These are phyloP conservation scores for Cyrtonyx montezumae DNA, from an alignment of 2,113 vertebrate genomes.

Conservation along the genomic window DNA sequence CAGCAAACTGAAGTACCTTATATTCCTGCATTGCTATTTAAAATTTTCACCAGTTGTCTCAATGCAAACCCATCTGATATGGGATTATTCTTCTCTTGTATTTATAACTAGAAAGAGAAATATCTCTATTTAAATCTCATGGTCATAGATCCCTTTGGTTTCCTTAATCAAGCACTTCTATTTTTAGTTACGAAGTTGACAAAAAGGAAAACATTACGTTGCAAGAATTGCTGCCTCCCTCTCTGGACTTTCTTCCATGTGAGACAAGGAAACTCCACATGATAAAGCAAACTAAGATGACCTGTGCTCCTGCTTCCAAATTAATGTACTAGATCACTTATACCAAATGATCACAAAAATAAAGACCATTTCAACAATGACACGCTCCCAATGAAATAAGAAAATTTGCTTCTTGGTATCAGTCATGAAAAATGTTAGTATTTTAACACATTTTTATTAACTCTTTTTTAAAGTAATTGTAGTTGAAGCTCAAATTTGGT, in stretches of 20 bases:
- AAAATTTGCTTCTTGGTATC: background rate
- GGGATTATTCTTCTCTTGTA: background rate
- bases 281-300: background rate
- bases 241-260: background rate
- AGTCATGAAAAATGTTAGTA: background rate
- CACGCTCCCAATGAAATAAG: background rate
- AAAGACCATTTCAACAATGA: background rate
- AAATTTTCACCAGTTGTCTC: background rate
- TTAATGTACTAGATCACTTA: background rate
- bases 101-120: conserved; percentile 3
- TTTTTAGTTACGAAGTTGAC: background rate
- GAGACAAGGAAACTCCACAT: background rate
- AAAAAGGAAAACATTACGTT: background rate
- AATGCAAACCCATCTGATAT: background rate
- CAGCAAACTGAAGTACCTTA: background rate
- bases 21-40: background rate
- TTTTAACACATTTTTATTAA: background rate
- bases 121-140: background rate
- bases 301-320: background rate
- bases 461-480: background rate
- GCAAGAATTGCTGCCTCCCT: background rate
- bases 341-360: background rate
- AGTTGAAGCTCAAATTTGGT: background rate
- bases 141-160: background rate
- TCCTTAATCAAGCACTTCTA: background rate